Evolutionary conservation across 2,797 vertebrate species (phyloP).

Genomic region (Forpus xanthops): DNA sequence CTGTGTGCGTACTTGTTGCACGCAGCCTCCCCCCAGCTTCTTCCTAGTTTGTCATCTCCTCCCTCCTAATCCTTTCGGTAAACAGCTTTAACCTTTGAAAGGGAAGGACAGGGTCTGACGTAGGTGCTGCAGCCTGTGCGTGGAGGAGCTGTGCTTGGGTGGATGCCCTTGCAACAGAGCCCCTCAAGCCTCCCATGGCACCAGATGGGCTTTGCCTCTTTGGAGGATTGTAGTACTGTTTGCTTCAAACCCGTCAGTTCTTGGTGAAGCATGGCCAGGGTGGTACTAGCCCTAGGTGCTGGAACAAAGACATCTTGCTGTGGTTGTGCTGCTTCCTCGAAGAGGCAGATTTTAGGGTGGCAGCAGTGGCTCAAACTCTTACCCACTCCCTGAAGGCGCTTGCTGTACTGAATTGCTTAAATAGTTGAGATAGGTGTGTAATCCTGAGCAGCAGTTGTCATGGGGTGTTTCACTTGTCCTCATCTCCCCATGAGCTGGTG

Average conservation of each 20-base stretch:
- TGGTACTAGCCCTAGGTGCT: not conserved
- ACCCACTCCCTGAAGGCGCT: not conserved
- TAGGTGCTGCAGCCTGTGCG: not conserved
- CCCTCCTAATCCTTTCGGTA: constrained; percentile 27
- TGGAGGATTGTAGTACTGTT: not conserved
- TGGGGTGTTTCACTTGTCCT: not conserved
- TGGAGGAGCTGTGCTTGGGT: not conserved
- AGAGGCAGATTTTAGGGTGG: not conserved
- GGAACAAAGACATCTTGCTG: not conserved
- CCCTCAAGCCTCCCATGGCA: rapidly evolving
- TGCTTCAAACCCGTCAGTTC: not conserved
- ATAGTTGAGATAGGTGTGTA: not conserved
- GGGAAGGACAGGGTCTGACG: not conserved
- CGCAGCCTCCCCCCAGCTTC: not conserved
- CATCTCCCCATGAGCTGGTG: not conserved
- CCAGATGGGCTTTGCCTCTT: not conserved
- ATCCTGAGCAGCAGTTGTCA: not conserved
- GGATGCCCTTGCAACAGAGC: not conserved
- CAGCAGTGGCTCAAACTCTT: not conserved
- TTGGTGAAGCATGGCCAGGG: not conserved
- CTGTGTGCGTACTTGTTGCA: not conserved
- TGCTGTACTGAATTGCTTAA: not conserved
- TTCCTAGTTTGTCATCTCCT: constrained; percentile 1
- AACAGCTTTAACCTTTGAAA: constrained; percentile 56
- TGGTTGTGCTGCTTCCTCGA: not conserved